Base-by-base conservation (phyloP, 2,888 invertebrate genomes). In the Zygothrica quintamaculata region DNA sequence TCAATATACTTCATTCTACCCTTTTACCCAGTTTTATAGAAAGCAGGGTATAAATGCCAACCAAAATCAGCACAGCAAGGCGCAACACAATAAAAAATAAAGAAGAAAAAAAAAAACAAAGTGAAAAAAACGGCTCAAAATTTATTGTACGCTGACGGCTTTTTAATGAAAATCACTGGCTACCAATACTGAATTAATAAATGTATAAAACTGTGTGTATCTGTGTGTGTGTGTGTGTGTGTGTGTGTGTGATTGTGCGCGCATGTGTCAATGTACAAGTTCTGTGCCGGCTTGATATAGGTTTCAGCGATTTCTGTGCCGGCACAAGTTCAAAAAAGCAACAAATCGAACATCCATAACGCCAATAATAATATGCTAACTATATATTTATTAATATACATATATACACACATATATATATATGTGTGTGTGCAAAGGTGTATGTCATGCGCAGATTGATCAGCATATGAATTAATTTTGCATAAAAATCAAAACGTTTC, bases 71-170 rank as follows among this genome's bases (percentile, higher is more conserved):
- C 73, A 56, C 79, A 76, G 67, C 74, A 66, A 65, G 74, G 65
- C 68, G 64, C 65, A 79, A 67, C 34, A 59, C 50, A 46, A 22
- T 42, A 46, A 37, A 52, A 60, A 43, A 43, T 44, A 44, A 47
- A 6, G 31, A 16, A 11, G 25, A 69, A 72, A 71, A 79, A 82
- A 71, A n/a, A n/a, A 60, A 43, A 43, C 47, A 44, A 47, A 6
- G 31, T 22, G 13, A 31, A 69, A 72, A 71, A 79, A 82, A 71
- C 74, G 66, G 66, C 69, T 74, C 59, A 77, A 82, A 84, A 85
- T 85, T 80, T 85, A 84, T 85, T 78, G 76, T 80, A 80, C 84
- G 84, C 78, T 84, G 84, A 84, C 84, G 86, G 78, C 80, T 85
- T 84, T 85, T 84, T 84, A 84, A 84, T 84, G 84, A 84, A 84